Evolutionary conservation across 2,888 invertebrate genomes (phyloP).

Genomic region (Hyposoter didymator): DNA sequence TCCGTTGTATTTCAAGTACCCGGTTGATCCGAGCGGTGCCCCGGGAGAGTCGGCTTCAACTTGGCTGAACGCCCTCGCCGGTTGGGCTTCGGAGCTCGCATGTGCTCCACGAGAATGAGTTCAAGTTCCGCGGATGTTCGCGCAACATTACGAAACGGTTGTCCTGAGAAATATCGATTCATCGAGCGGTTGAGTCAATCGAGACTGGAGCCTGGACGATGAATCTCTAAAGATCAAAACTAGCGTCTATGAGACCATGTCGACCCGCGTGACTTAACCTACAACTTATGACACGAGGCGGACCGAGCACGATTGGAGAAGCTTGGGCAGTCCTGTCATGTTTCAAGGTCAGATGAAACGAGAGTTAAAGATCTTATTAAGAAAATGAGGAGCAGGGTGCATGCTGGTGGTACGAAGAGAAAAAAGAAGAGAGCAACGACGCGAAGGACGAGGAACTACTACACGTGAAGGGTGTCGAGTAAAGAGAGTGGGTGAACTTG

Average conservation of each 20-base stretch:
- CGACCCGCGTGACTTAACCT: background rate
- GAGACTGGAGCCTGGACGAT: background rate
- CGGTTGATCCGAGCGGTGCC: constrained; percentile 23
- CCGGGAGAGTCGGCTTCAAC: constrained; percentile 16
- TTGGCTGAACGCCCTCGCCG: constrained; percentile 77
- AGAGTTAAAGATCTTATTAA: constrained; percentile 7
- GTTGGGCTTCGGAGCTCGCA: constrained; percentile 46
- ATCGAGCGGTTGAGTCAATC: background rate
- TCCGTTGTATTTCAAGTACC: constrained; percentile 82
- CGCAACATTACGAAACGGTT: constrained; percentile 1
- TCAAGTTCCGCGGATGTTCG: constrained; percentile 16
- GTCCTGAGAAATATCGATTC: background rate
- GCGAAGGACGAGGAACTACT: constrained; percentile 12
- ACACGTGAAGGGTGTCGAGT: constrained; percentile 18
- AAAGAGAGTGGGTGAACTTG: constrained; percentile 49
- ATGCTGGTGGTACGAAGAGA: background rate
- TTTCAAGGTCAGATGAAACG: constrained; percentile 10
- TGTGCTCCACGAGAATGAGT: constrained; percentile 8
- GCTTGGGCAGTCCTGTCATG: background rate
- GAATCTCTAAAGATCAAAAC: background rate
- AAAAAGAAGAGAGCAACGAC: background rate
- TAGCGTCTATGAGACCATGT: background rate
- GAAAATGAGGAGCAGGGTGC: background rate
- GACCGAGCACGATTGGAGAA: background rate
- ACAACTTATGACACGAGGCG: background rate